Conservation (phyloP, 2,113 vertebrate species). For the Passer montanus region DNA sequence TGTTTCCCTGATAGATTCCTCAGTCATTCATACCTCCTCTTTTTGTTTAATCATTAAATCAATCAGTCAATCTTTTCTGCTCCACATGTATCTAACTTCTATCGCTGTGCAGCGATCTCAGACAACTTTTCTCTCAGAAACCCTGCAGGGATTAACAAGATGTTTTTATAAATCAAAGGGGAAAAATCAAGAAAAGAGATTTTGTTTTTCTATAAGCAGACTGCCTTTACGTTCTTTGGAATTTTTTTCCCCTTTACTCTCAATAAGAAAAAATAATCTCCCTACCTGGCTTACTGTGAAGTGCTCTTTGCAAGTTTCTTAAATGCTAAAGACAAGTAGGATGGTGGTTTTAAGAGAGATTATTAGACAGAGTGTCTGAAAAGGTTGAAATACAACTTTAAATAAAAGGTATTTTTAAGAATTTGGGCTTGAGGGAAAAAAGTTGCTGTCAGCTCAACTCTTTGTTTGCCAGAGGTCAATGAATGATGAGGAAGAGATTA, state of each 20-base stretch:
- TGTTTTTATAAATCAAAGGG: not conserved
- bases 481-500: slow-evolving; percentile 24
- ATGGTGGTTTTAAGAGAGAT: not conserved
- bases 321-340: not conserved
- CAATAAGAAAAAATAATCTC: not conserved
- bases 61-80: not conserved
- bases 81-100: not conserved
- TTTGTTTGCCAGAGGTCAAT: slow-evolving; percentile 19
- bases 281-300: not conserved
- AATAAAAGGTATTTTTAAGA: not conserved
- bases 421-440: not conserved
- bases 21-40: not conserved
- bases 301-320: not conserved
- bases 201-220: not conserved
- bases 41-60: slow-evolving; percentile 49
- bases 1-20: slow-evolving; percentile 16
- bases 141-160: not conserved
- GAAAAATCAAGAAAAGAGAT: not conserved
- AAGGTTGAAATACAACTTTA: not conserved
- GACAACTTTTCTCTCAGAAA: not conserved
- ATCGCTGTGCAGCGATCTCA: not conserved
- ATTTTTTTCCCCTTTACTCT: not conserved
- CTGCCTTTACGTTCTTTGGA: not conserved
- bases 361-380: not conserved
- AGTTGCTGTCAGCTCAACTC: not conserved